phyloP scores from a whole-genome alignment of 2,797 vertebrate genomes.

The Liasis olivaceus region DNA sequence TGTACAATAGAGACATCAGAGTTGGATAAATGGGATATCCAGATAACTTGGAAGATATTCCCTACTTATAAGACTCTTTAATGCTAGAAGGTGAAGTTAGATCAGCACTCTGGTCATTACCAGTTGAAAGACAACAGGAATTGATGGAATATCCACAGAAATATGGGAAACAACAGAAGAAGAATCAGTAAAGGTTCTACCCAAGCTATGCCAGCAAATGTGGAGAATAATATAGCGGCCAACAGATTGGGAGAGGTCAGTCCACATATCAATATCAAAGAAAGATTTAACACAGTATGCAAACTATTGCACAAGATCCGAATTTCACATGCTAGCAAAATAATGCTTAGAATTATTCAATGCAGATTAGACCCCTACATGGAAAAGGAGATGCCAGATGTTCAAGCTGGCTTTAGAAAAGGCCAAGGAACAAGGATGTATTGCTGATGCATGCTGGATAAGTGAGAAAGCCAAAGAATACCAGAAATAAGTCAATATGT shows the following conservation, averaged over 20 bases:
- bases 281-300: background rate
- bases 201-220: background rate
- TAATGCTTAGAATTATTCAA: background rate
- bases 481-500: background rate
- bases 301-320: background rate
- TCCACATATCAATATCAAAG: background rate
- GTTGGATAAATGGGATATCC: too few species aligned
- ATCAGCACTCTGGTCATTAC: background rate
- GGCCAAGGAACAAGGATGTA: background rate
- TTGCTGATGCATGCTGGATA: background rate
- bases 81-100: background rate
- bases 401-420: background rate
- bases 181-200: background rate
- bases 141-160: background rate
- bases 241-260: background rate
- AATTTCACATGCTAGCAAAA: background rate
- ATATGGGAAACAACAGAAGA: background rate
- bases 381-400: background rate
- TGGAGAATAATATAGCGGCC: background rate
- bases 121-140: background rate
- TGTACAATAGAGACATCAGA: background rate
- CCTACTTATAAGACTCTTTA: background rate
- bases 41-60: background rate
- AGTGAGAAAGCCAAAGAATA: background rate
- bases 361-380: background rate